Base-by-base conservation (phyloP, 92 coral and sea anemone genomes). In the Paragorgia papillata region DNA sequence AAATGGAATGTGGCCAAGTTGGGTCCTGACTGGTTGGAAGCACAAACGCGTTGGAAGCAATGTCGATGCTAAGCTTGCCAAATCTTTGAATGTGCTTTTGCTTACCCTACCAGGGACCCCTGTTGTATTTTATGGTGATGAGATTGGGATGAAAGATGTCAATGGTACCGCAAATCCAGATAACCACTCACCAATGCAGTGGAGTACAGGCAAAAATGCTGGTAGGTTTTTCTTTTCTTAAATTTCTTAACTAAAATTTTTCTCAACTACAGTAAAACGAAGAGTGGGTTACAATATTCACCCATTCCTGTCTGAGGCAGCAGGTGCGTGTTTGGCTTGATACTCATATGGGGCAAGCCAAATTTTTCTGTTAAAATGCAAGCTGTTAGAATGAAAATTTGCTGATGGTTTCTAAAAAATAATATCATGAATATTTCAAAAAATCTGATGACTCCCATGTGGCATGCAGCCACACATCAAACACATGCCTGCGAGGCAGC, bases 111-210 rank as follows among this genome's bases (percentile, higher is more conserved):
- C 97, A 21, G 97, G 96, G 33, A 92, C 96, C 37, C 90, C 97
- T 0, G 44, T 92, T 43, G 89, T 89, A 37, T 92, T 90, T 70
- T 92, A 92, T 76, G 97, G 97, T n/a, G 97, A 92, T 66, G 97
- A 92, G 59, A 66, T 92, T 51, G 96, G 97, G 62, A 90, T 90
- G 92, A 62, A 71, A 39, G 82, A 53, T 53, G 51, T 24, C 17
- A 9, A 29, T 32, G 57, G 56, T 34, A 17, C 60, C 64, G 15
- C 1, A 0, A 34, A 70, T 6, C 33, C 30, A 26, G 62, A 51
- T 20, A 53, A 58, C 13, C 80, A 79, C 37, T 69, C 92, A 17
- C 97, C 92, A 3, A 88, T 91, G 92, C 92, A 91, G 66, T 91
- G 97, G 97, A 13, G 57, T 20, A 57, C 14, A 28, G 70, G 26